Conservation (phyloP, 2,888 invertebrate genomes). For the Ormyrus rosae region DNA sequence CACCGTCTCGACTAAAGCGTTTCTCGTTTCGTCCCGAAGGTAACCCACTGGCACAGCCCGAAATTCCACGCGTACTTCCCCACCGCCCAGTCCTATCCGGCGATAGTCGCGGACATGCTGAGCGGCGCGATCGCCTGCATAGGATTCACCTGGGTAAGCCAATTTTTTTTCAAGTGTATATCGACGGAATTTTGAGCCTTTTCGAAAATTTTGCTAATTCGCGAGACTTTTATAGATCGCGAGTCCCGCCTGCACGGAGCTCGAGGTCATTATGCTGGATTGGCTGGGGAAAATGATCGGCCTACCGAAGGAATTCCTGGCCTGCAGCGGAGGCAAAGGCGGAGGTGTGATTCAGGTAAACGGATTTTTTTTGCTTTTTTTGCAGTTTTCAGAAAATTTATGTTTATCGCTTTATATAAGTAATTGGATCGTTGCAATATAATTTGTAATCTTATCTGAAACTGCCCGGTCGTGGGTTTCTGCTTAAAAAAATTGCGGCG, state of each 20-base stretch:
- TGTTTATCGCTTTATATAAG: no score
- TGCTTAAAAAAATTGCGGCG: no score
- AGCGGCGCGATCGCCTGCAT: conserved; percentile 97
- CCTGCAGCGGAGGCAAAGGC: conserved; percentile 86
- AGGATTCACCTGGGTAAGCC: conserved; percentile 94
- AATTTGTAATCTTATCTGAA: no score
- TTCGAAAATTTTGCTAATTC: no score
- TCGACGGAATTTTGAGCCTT: no score
- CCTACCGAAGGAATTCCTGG: conserved; percentile 90
- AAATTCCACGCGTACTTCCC: conserved; percentile 97
- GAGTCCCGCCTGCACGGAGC: conserved; percentile 96
- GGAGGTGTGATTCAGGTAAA: conserved; percentile 87
- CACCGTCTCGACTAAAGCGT: neutral
- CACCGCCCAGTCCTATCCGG: conserved; percentile 94
- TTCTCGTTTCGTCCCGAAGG: conserved; percentile 69
- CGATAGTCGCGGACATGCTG: conserved; percentile 96
- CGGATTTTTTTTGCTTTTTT: no score
- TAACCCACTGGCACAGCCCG: conserved; percentile 98
- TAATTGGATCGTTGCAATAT: no score
- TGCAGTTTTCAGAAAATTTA: no score
- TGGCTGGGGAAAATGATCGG: conserved; percentile 96
- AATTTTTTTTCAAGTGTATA: neutral
- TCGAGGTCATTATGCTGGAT: conserved; percentile 96
- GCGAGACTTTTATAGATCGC: conserved; percentile 83
- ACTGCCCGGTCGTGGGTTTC: no score